Evolutionary conservation across 2,888 invertebrate species (phyloP), one percentile per base, ranked within the genome.

Genomic region (Drosophila mimetica): DNA sequence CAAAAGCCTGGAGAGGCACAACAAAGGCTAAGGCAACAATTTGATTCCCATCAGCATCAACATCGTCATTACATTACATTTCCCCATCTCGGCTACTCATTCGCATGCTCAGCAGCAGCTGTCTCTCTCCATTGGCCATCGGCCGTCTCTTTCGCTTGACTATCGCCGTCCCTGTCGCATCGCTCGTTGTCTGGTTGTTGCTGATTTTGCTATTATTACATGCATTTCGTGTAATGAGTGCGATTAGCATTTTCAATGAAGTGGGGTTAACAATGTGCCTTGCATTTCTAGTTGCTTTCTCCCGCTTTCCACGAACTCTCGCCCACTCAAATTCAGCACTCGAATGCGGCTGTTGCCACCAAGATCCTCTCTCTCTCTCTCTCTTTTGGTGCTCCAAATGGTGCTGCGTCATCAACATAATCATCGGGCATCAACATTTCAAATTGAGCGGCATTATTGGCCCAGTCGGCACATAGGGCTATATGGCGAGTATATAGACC

Each of bases 171-270:
- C 59, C 75, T 70, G 64, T 77, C 63, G 44, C 55, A 58, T 57
- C 59, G 44, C 52, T 20, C 41, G 63, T 54, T 25, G 69, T 64
- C 20, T 67, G 70, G 37, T 39, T 48, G 72, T 39, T 74, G 74
- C 61, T 73, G 75, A 87, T 79, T 87, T 85, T 50, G 82, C 86
- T 63, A 86, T 82, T 82, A 82, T 82, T 87, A 87, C 82, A 87
- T 79, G 88, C 88, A 85, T 87, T 87, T 87, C 65, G 88, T 77
- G 88, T 87, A 82, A 82, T 82, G 82, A 85, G 80, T 87, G 83
- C 88, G 80, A 82, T 82, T 82, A 87, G 88, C 86, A 87, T 87
- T 83, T 83, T 64, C 83, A 87, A 87, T 87, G 77, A 87, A 82
- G 82, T 87, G 83, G 86, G 83, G 86, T 74, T 85, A 85, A 82